Evolutionary conservation across 2,797 vertebrate genomes (phyloP), one percentile per base, ranked within the genome.

Genomic region (Spea hammondii): DNA sequence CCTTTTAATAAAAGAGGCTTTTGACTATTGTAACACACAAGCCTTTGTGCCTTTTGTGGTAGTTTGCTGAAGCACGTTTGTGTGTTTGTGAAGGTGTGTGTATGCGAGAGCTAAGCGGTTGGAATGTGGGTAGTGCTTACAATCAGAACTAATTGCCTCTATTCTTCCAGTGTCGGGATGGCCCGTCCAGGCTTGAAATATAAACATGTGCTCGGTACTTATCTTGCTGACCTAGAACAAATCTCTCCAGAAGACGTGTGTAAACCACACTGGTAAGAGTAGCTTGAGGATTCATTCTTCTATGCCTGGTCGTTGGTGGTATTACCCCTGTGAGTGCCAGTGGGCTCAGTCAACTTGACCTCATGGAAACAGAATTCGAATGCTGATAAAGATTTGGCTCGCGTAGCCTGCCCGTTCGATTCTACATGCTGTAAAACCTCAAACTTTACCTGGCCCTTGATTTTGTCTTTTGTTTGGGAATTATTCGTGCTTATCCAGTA

Each of bases 31-130:
- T 82, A 78, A 77, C 80, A 73, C 75, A 74, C 49, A 50, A 14
- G 70, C 75, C 80, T 82, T 82, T 77, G 70, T 82, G 70, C 65
- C 80, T 74, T 82, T 82, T 82, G 80, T 82, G 80, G 80, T 74
- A 62, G 74, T 77, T 76, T 82, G 80, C 75, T 74, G 75, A 77
- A 82, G 80, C 80, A 82, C 69, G 80, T 82, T 82, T 70, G 32
- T 82, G 75, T 82, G 80, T 82, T 82, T 82, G 80, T 78, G 80
- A 70, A 82, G 80, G 80, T 82, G 80, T 81, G 77, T 73, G 70
- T 67, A 62, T 75, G 55, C 77, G 79, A 77, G 79, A 64, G 70
- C 75, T 82, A 74, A 74, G 80, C 13, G 70, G 80, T 74, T 73
- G 75, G 80, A 77, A 77, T 77, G 75, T 77, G 75, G 80, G 70